A percentile compares a stretch with the other conserved stretches of the same genome.
Conservation (phyloP, 2,113 vertebrate genomes). For the Pteronura brasiliensis region DNA sequence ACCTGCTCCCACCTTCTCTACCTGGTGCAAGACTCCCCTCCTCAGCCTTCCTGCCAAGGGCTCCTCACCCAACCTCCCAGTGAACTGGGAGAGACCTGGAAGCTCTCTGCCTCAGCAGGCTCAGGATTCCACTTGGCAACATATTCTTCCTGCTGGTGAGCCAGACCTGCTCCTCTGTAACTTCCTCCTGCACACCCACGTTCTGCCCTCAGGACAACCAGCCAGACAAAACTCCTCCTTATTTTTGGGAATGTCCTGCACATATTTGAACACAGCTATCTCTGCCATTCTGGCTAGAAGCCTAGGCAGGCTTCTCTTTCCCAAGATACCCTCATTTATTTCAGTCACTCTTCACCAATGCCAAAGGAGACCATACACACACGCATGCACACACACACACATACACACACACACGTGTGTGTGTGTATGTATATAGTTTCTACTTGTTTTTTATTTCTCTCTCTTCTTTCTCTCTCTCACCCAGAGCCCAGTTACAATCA, state of each 20-base stretch:
- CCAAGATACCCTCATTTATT: neutral
- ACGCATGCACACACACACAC: too few species aligned
- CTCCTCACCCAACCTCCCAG: neutral
- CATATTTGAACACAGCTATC: neutral
- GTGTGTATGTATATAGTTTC: too few species aligned
- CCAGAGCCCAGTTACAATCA: too few species aligned
- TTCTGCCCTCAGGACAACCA: neutral
- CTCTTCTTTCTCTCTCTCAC: too few species aligned
- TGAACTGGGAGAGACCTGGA: neutral
- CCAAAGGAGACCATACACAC: neutral
- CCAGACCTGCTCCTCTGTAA: neutral
- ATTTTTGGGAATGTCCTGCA: conserved; percentile 6
- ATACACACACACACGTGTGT: too few species aligned
- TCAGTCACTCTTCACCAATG: neutral
- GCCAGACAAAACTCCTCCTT: neutral
- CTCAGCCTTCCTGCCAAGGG: neutral
- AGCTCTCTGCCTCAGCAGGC: neutral
- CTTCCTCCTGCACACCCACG: neutral
- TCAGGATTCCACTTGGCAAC: neutral
- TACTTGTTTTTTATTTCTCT: too few species aligned
- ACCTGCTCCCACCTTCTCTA: neutral
- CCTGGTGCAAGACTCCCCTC: neutral
- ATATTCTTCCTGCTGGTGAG: neutral
- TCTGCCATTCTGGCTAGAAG: neutral
- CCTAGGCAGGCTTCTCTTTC: neutral